phyloP scores from a whole-genome alignment of 2,888 invertebrate species.

The Charanyca ferruginea region DNA sequence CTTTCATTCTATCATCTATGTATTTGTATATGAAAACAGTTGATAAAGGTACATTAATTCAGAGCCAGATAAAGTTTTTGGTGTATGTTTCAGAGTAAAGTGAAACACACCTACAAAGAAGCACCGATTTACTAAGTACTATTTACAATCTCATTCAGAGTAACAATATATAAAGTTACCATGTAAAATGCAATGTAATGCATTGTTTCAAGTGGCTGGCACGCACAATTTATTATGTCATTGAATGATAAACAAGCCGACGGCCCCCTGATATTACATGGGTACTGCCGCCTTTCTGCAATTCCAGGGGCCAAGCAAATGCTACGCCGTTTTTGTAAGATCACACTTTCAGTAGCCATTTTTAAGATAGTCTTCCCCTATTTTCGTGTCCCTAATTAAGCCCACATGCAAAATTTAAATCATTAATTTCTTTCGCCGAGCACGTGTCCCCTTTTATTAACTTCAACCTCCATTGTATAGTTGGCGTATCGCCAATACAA shows the following conservation, averaged over 20 bases:
- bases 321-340: not conserved
- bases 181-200: no score
- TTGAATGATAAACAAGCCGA: no score
- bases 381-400: constrained; percentile 73
- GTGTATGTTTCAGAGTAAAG: not conserved
- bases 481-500: constrained; percentile 79
- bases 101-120: not conserved
- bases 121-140: no score
- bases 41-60: not conserved
- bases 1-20: no score
- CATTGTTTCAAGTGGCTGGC: no score
- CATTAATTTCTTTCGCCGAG: constrained; percentile 76
- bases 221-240: no score
- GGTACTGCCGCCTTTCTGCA: no score
- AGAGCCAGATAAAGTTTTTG: not conserved
- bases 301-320: no score
- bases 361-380: constrained; percentile 7
- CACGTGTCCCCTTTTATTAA: constrained; percentile 78
- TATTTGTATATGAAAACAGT: no score
- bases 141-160: no score
- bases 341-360: not conserved
- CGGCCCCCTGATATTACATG: no score
- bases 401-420: constrained; percentile 75
- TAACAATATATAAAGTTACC: no score
- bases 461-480: constrained; percentile 76